A percentile compares a stretch with the other conserved stretches of the same genome.
Conservation (phyloP, 2,113 vertebrate species). For the Ophthalmolycus amberensis region DNA sequence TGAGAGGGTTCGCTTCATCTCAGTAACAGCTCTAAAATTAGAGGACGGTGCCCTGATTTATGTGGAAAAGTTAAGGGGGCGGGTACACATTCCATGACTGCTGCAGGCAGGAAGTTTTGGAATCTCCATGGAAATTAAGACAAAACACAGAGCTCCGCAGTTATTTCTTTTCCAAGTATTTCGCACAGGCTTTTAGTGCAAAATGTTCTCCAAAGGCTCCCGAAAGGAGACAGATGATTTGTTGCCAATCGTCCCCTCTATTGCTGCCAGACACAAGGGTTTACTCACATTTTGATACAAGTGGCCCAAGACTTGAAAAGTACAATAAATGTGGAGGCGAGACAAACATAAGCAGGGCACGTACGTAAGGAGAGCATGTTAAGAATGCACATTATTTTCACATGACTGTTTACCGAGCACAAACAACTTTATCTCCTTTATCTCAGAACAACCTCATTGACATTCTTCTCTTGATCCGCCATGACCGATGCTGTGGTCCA, state of each 20-base stretch:
- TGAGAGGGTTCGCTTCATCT: constrained; percentile 57
- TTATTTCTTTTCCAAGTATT: constrained; percentile 75
- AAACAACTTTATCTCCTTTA: constrained; percentile 5
- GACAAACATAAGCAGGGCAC: not conserved
- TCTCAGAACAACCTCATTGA: not conserved
- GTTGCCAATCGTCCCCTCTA: constrained; percentile 36
- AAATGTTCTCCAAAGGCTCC: constrained; percentile 52
- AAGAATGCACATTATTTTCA: constrained; percentile 20
- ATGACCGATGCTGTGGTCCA: constrained; percentile 7
- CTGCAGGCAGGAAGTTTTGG: constrained; percentile 83
- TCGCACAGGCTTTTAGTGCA: constrained; percentile 55
- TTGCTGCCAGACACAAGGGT: constrained; percentile 38
- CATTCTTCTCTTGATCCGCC: constrained; percentile 52
- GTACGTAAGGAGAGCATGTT: not conserved
- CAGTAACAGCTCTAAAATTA: constrained; percentile 72
- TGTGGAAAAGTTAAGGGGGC: constrained; percentile 77
- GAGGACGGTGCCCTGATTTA: constrained; percentile 75
- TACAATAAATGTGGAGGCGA: not conserved
- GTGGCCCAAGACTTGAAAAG: constrained; percentile 15
- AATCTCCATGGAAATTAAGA: constrained; percentile 83
- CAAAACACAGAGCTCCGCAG: constrained; percentile 77
- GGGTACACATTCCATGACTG: constrained; percentile 77
- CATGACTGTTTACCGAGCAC: constrained; percentile 10
- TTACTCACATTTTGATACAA: constrained; percentile 22
- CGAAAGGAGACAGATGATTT: constrained; percentile 50